Conservation (phyloP, 2,888 invertebrate species). For the Pachydiplax longipennis region DNA sequence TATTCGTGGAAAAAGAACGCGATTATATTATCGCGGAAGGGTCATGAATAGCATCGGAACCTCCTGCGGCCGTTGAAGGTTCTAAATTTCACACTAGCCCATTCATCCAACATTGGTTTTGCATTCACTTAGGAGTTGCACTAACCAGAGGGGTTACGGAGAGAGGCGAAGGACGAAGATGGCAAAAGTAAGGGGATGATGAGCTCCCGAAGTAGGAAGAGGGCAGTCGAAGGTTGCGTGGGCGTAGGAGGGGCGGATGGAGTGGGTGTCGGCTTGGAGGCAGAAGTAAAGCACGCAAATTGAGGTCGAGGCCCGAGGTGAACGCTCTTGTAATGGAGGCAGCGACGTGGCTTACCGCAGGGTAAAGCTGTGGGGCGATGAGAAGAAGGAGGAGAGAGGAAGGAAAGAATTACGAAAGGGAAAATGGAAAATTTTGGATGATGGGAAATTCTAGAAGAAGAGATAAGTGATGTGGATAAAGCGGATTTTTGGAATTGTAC, state of each 20-base stretch:
- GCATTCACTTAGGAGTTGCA: not conserved
- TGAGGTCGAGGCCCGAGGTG: conserved; percentile 45
- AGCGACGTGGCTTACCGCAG: conserved; percentile 44
- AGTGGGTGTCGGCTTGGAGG: conserved; percentile 33
- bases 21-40: not conserved
- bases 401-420: not conserved
- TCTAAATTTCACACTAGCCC: not conserved
- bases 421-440: not conserved
- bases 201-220: not conserved
- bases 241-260: not conserved
- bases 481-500: too few species aligned
- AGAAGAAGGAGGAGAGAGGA: not conserved
- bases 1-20: not conserved
- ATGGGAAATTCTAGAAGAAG: not conserved
- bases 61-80: not conserved
- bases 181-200: not conserved
- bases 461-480: not conserved
- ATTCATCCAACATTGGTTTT: not conserved
- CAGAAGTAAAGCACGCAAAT: conserved; percentile 43
- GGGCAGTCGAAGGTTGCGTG: not conserved
- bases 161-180: not conserved
- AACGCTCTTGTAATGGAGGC: conserved; percentile 40
- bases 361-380: conserved; percentile 31
- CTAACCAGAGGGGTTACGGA: not conserved
- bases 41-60: not conserved